Base-by-base conservation (phyloP, 2,888 invertebrate species). In the Acronicta psi region DNA sequence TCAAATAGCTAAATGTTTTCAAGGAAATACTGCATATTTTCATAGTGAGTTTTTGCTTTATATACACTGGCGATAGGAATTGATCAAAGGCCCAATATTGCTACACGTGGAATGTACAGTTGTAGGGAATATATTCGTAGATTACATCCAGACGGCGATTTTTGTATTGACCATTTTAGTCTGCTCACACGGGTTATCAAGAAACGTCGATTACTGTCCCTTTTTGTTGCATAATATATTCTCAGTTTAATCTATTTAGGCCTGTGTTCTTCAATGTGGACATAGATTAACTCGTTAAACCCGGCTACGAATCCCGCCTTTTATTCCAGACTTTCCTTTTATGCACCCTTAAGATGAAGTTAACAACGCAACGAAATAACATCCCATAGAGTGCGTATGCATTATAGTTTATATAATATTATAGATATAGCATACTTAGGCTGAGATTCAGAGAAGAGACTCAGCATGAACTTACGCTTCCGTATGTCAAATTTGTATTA, bases 41-140 rank as follows among this genome's bases (percentile, higher is more conserved):
- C 34, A 29, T 42, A 36, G 37, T 40, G 34, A 17, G 29, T 45
- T 66, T 52, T 44, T 47, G 29, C 23, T 63, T 69, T 63, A 59
- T 62, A 55, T 73, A 25, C 56, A 59, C 25, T 5, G 38, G 45
- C 46, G 65, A 52, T 44, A 59, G 31, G 45, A 55, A 59, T 69
- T 69, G 69, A 64, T 71, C 57, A 69, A 71, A 73, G 54, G 37
- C 41, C 17, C 38, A 61, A 57, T 55, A 62, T 54, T 13, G 17
- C 16, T 55, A 38, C 14, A 66, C 44, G 45, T 51, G 18, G 29
- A 54, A 44, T 7, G 25, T 57, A 40, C 37, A n/a, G n/a, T 42
- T 61, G 34, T 36, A 36, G 11, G 17, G 11, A 55, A 13, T 34
- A n/a, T n/a, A 34, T 1, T 34, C 34, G 34, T 34, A 31, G 25